phyloP scores from a whole-genome alignment of 2,888 invertebrate species.

The Helobdella robusta region DNA sequence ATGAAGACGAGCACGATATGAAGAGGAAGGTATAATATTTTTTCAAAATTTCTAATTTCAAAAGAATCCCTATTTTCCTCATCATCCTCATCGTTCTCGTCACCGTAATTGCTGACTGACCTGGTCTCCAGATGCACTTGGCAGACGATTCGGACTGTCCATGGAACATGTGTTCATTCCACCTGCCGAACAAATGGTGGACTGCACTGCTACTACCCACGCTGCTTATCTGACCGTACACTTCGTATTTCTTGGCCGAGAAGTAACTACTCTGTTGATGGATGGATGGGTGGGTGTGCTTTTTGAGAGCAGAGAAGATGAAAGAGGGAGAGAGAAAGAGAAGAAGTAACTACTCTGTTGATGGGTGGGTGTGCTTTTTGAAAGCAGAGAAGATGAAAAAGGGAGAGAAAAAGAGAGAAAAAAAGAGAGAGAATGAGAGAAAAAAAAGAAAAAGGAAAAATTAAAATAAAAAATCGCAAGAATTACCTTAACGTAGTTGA shows the following conservation, averaged over 20 bases:
- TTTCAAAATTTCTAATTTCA: too few species aligned
- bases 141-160: slow-evolving; percentile 59
- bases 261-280: slow-evolving; percentile 61
- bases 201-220: slow-evolving; percentile 56
- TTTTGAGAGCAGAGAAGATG: neutral
- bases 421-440: neutral
- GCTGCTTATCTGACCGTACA: slow-evolving; percentile 55
- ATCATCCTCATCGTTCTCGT: too few species aligned
- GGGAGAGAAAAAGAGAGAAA: neutral
- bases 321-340: too few species aligned
- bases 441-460: neutral
- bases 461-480: neutral
- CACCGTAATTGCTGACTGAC: slow-evolving; percentile 47
- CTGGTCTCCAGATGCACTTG: slow-evolving; percentile 68
- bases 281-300: neutral
- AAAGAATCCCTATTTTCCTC: too few species aligned
- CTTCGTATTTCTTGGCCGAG: slow-evolving; percentile 69
- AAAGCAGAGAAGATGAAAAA: neutral
- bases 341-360: slow-evolving; percentile 66
- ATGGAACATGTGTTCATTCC: slow-evolving; percentile 65
- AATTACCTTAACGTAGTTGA: slow-evolving; percentile 68
- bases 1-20: too few species aligned
- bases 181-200: slow-evolving; percentile 62
- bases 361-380: neutral
- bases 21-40: too few species aligned